Evolutionary conservation across 2,113 vertebrate genomes (phyloP).

Genomic region (Gadus macrocephalus): DNA sequence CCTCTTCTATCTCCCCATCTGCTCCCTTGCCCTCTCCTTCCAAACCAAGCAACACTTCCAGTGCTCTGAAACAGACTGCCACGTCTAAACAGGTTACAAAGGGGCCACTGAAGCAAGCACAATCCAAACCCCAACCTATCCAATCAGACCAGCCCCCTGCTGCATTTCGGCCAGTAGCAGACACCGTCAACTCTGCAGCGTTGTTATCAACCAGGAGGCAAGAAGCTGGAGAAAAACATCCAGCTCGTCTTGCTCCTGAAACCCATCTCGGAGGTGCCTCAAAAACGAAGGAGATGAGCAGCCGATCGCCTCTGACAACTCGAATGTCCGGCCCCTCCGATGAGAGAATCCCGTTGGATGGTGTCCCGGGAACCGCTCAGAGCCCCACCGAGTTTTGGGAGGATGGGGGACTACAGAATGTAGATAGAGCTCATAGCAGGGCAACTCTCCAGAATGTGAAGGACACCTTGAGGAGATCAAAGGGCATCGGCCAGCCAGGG

Average conservation of each 20-base stretch:
- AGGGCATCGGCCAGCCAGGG: not conserved
- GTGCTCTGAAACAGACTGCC: constrained; percentile 31
- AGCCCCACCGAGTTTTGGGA: no score
- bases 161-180: not conserved
- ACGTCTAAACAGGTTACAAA: constrained; percentile 10
- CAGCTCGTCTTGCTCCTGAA: not conserved
- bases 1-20: not conserved
- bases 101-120: constrained; percentile 1
- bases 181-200: not conserved
- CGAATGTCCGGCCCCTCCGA: not conserved
- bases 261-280: constrained; percentile 8
- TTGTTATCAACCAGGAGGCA: not conserved
- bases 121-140: not conserved
- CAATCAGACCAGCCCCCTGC: not conserved
- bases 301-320: not conserved
- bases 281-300: constrained; percentile 23
- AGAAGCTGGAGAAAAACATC: not conserved
- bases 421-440: constrained; percentile 8
- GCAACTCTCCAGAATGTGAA: constrained; percentile 43
- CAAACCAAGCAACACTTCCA: constrained; percentile 39
- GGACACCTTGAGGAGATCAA: constrained; percentile 28
- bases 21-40: constrained; percentile 4
- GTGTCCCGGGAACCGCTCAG: no score
- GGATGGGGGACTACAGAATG: constrained; percentile 5
- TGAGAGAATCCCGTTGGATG: not conserved